These are phyloP conservation scores for Polylopha cassiicola DNA, from an alignment of 2,888 invertebrate species.

Conservation along the genomic window DNA sequence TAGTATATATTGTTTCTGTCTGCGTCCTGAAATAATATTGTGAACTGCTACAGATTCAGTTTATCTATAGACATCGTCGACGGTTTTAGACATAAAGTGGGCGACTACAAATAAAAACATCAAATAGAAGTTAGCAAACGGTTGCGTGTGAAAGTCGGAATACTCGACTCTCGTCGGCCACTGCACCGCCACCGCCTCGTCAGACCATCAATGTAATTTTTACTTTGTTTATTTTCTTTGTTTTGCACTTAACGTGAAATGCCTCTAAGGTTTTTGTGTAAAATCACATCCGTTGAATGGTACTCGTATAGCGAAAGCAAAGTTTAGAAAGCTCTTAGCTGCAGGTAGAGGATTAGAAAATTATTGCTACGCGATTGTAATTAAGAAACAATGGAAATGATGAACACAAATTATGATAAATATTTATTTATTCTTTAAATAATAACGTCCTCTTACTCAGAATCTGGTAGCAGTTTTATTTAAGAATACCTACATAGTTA, in stretches of 20 bases:
- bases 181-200: too few species aligned
- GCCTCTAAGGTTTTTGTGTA: slow-evolving; percentile 35
- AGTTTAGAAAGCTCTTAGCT: too few species aligned
- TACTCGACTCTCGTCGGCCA: slow-evolving; percentile 20
- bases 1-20: not conserved
- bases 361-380: too few species aligned
- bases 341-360: too few species aligned
- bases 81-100: slow-evolving; percentile 24
- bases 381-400: too few species aligned
- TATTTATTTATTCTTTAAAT: too few species aligned
- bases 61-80: slow-evolving; percentile 8
- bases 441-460: too few species aligned
- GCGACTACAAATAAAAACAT: slow-evolving; percentile 36
- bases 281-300: too few species aligned
- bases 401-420: too few species aligned
- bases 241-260: slow-evolving; percentile 31
- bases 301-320: too few species aligned
- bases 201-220: slow-evolving; percentile 19
- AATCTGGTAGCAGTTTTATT: too few species aligned
- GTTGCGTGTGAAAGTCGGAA: slow-evolving; percentile 42
- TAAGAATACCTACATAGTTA: too few species aligned
- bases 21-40: slow-evolving; percentile 1
- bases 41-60: not conserved
- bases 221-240: slow-evolving; percentile 36
- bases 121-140: slow-evolving; percentile 33